These are phyloP conservation scores for Heliothis peltigera DNA, from an alignment of 2,888 invertebrate species.

Conservation along the genomic window DNA sequence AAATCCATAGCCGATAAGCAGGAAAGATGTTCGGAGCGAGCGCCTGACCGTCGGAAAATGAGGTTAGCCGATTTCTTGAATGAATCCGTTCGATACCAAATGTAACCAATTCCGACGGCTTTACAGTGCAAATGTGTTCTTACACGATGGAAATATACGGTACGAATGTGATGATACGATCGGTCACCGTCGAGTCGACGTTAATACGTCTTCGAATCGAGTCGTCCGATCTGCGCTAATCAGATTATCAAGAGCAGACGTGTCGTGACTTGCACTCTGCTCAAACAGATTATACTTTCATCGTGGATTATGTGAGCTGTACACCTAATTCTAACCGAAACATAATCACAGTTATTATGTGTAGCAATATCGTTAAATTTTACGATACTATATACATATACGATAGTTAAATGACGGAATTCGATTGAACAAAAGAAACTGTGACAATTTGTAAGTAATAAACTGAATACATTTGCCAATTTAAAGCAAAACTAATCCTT, in stretches of 20 bases:
- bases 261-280: neutral
- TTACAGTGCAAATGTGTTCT: neutral
- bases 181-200: neutral
- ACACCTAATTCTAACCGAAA: neutral
- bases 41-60: neutral
- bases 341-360: too few species aligned
- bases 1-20: too few species aligned
- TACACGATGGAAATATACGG: neutral
- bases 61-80: neutral
- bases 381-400: too few species aligned
- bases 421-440: too few species aligned
- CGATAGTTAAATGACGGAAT: too few species aligned
- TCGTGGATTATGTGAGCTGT: neutral
- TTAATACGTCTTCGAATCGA: neutral
- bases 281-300: neutral
- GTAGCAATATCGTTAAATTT: too few species aligned
- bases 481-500: too few species aligned
- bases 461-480: too few species aligned
- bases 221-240: neutral
- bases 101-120: neutral
- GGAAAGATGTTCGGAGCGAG: too few species aligned
- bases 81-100: neutral
- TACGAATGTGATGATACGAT: neutral
- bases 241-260: neutral
- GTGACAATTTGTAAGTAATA: too few species aligned